A percentile compares a stretch with the other conserved stretches of the same genome.
These are phyloP conservation scores for Tipula unca DNA, from an alignment of 2,888 invertebrate genomes.

Conservation along the genomic window DNA sequence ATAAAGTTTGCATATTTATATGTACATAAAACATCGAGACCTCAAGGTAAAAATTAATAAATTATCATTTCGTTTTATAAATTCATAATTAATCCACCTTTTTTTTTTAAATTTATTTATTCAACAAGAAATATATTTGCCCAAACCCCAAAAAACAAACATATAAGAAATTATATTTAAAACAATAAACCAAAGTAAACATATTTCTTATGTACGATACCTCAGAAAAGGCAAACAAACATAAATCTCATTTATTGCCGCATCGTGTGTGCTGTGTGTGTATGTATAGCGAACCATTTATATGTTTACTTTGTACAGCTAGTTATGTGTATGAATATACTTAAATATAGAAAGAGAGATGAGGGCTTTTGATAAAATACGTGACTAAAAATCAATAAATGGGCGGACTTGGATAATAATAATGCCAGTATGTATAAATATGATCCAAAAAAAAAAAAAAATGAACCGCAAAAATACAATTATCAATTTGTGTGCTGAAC, in stretches of 20 bases:
- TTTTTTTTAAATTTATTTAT: background rate
- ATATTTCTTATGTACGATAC: background rate
- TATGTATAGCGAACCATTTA: background rate
- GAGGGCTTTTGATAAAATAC: slow-evolving; percentile 15
- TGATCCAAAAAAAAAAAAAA: background rate
- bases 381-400: slow-evolving; percentile 19
- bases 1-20: background rate
- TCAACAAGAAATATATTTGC: background rate
- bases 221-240: background rate
- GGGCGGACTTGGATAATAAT: slow-evolving; percentile 15
- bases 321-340: background rate
- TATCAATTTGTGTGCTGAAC: background rate
- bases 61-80: slow-evolving; percentile 1
- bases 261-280: background rate
- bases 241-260: slow-evolving; percentile 8
- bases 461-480: background rate
- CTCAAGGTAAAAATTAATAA: slow-evolving; percentile 14
- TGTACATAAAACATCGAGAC: background rate
- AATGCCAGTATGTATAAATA: slow-evolving; percentile 1
- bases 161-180: background rate
- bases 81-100: slow-evolving; percentile 14
- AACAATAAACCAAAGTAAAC: background rate
- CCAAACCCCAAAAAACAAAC: background rate
- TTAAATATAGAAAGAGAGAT: background rate
- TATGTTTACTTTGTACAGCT: background rate